Base-by-base conservation (phyloP, 2,797 vertebrate genomes). In the Sternarchorhynchus goeldii region DNA sequence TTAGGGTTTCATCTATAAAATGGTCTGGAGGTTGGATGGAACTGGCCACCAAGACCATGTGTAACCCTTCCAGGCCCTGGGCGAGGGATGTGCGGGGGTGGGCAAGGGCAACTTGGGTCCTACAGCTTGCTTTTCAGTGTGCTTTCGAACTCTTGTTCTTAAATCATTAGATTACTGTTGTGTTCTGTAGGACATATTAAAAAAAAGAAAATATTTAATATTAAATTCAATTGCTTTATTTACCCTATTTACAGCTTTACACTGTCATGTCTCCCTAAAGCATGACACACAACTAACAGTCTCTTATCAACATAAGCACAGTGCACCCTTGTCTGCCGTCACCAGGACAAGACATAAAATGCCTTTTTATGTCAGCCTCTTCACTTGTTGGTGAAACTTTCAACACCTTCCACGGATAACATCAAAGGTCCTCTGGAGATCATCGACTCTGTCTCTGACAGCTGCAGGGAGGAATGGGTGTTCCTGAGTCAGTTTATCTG, bases 321-420 rank as follows among this genome's bases (percentile, higher is more conserved):
- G 75, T 25, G 1, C 56, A 62, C 62, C 78, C 29, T 41, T 76
- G 81, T 79, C 80, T 82, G 74, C 79, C 62, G 80, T 67, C 82
- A 78, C 53, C 56, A 59, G 63, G 58, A 69, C 79, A 59, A 62
- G 59, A 70, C 80, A 82, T 87, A 82, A 81, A 86, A 76, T 8
- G 2, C 66, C 85, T 85, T 85, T 85, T 86, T 82, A 87, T 83
- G 83, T 87, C 81, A 79, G 76, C 55, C 39, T 73, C 41, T 78
- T 59, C 77, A 77, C 62, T 68, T 31, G 74, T 39, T 67, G 78
- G 83, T 74, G 83, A 72, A 69, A 81, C 64, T 82, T 80, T 85
- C 70, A 76, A 81, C 86, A 83, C 85, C 86, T 86, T 81, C 18
- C 1, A 36, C 17, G 2, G 75, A 73, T 83, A 21, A 34, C 79